Conservation (phyloP, 2,113 vertebrate genomes). For the Lasiurus cinereus region DNA sequence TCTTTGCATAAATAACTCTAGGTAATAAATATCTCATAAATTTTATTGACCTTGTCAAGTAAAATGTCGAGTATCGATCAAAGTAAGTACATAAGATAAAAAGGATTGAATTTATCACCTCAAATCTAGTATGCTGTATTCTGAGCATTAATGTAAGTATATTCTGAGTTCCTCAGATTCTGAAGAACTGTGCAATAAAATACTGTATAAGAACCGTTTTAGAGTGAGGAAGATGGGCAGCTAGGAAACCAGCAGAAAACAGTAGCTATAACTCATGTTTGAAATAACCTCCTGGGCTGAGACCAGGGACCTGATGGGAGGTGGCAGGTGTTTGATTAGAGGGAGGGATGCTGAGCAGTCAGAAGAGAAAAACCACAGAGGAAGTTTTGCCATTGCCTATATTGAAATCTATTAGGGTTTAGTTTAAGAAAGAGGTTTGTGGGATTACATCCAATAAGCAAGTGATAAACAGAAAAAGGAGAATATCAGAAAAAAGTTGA, state of each 20-base stretch:
- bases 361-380: neutral
- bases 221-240: neutral
- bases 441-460: neutral
- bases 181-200: constrained; percentile 56
- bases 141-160: constrained; percentile 39
- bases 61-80: constrained; percentile 51
- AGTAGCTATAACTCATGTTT: neutral
- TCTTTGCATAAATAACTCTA: constrained; percentile 69
- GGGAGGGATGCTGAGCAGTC: neutral
- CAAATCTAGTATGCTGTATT: constrained; percentile 19
- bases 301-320: neutral
- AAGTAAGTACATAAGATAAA: constrained; percentile 28
- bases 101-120: constrained; percentile 14
- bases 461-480: constrained; percentile 19
- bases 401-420: neutral
- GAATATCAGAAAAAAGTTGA: neutral
- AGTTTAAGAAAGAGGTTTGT: constrained; percentile 32
- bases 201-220: constrained; percentile 44
- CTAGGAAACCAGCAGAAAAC: neutral
- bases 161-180: constrained; percentile 32
- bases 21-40: constrained; percentile 64
- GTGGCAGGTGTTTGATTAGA: neutral
- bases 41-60: constrained; percentile 67
- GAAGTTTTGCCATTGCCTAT: neutral
- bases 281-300: neutral